Percentiles rank a stretch among this genome's conserved stretches.
Evolutionary conservation across 2,113 vertebrate species (phyloP).

Genomic region (Amblyornis subalaris): DNA sequence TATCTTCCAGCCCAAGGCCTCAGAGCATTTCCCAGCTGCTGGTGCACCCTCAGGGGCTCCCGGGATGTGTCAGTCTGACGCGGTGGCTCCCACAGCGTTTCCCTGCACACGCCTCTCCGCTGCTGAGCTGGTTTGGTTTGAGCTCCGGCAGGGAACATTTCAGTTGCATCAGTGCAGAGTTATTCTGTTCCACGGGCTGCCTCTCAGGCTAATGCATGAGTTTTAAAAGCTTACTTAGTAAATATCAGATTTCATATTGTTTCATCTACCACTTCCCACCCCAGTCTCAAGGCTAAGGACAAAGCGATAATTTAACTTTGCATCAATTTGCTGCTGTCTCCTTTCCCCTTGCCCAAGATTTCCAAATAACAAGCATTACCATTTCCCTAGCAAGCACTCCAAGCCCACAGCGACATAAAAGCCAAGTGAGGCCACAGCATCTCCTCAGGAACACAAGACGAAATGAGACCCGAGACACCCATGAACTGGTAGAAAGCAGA

Average conservation of each 20-base stretch:
- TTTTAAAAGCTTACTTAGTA: not conserved
- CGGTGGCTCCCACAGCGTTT: fast-evolving
- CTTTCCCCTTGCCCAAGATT: not conserved
- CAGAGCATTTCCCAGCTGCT: not conserved
- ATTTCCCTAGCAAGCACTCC: not conserved
- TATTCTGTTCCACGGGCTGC: not conserved
- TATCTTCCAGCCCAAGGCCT: not conserved
- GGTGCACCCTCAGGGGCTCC: not conserved
- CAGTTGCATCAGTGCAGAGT: not conserved
- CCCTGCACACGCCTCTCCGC: fast-evolving
- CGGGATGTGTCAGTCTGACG: fast-evolving
- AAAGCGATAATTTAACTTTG: not conserved
- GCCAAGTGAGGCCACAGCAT: not conserved
- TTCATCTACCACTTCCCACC: not conserved
- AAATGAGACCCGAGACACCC: not conserved
- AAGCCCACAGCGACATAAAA: not conserved
- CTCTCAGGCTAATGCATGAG: not conserved
- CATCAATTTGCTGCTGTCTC: not conserved
- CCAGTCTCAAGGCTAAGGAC: not conserved
- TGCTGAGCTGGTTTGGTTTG: fast-evolving
- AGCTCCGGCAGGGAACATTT: not conserved
- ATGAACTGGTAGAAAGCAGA: not conserved
- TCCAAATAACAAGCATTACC: not conserved
- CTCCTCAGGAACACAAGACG: not conserved
- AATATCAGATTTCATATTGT: not conserved